Conservation (phyloP, 2,888 invertebrate genomes). For the Octonoba sinensis region DNA sequence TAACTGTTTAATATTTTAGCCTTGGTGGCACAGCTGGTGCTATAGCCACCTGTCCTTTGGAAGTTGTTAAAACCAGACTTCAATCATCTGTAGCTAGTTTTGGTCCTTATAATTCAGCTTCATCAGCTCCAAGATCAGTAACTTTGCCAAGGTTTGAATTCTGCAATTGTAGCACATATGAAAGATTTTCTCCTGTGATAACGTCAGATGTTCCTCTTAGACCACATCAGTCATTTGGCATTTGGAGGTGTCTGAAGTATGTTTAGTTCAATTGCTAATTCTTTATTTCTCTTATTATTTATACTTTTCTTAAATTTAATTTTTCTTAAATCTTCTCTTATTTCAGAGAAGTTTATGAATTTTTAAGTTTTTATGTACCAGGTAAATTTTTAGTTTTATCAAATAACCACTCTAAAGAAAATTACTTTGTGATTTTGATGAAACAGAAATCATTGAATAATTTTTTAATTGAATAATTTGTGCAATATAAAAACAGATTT, state of each 20-base stretch:
- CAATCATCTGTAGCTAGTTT: slow-evolving; percentile 86
- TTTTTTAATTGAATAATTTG: no score
- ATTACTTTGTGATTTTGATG: no score
- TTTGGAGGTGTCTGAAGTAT: slow-evolving; percentile 70
- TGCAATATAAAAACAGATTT: no score
- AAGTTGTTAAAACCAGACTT: slow-evolving; percentile 96
- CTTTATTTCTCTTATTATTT: background rate
- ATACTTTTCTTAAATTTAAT: background rate
- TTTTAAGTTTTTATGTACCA: background rate
- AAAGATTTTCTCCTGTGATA: slow-evolving; percentile 49
- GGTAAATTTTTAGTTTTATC: no score
- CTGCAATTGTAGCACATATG: slow-evolving; percentile 58
- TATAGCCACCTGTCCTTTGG: slow-evolving; percentile 95
- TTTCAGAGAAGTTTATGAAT: background rate
- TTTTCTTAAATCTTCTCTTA: no score
- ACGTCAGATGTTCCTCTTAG: slow-evolving; percentile 49
- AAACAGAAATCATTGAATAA: no score
- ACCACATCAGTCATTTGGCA: slow-evolving; percentile 67
- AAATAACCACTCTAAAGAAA: no score
- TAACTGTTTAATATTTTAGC: slow-evolving; percentile 75
- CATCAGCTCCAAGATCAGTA: slow-evolving; percentile 10
- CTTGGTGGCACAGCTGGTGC: slow-evolving; percentile 97
- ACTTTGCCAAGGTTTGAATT: slow-evolving; percentile 55
- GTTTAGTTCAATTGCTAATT: slow-evolving; percentile 22
- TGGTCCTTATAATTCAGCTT: slow-evolving; percentile 7